phyloP scores from a whole-genome alignment of 2,113 vertebrate genomes.

The Campylomormyrus tamandua region DNA sequence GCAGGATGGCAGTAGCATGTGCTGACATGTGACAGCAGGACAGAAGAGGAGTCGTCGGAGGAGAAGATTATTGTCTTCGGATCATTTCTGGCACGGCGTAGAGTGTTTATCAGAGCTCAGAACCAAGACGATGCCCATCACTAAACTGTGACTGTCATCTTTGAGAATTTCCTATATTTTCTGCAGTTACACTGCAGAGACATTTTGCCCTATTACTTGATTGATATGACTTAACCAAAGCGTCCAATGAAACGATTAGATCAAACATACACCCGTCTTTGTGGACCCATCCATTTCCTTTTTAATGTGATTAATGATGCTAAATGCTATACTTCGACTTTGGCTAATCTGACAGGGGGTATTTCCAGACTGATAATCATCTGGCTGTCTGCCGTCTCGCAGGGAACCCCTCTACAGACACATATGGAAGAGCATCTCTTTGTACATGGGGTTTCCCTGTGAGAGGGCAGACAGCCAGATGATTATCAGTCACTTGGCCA shows the following conservation, averaged over 20 bases:
- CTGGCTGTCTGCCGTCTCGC: neutral
- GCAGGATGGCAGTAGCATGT: neutral
- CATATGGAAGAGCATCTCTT: neutral
- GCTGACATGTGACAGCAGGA: neutral
- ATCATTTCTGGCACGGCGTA: neutral
- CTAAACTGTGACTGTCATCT: neutral
- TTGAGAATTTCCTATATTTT: neutral
- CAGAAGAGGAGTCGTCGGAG: neutral
- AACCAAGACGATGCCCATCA: neutral
- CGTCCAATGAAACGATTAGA: neutral
- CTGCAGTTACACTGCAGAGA: neutral
- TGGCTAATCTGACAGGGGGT: neutral
- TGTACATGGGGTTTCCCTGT: neutral
- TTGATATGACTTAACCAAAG: neutral
- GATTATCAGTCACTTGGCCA: neutral
- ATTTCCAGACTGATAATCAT: neutral
- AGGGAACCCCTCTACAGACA: neutral
- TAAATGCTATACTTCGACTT: neutral
- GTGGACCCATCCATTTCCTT: neutral
- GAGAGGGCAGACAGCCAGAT: neutral
- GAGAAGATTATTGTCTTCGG: too few relatives aligned
- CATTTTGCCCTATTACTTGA: neutral
- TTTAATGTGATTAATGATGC: neutral
- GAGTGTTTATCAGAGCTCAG: neutral
- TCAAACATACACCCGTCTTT: neutral